A percentile compares a stretch with the other conserved stretches of the same genome.
phyloP scores from a whole-genome alignment of 2,797 vertebrate species.

The Argya squamiceps region DNA sequence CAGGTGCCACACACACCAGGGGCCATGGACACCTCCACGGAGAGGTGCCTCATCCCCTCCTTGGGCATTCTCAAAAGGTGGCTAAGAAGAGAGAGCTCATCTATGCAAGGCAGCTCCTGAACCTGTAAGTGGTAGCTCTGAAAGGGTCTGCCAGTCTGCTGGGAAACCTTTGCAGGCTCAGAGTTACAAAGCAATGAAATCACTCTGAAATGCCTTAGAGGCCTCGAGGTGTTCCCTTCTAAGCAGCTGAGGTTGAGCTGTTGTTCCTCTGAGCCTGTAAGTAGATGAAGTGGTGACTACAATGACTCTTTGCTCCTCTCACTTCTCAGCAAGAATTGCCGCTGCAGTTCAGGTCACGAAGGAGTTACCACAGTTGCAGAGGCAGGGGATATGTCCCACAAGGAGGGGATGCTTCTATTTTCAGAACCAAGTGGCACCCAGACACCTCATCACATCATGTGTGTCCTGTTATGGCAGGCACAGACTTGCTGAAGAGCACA shows the following conservation, averaged over 20 bases:
- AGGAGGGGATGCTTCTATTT: not conserved
- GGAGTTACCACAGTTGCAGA: not conserved
- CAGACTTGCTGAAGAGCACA: not conserved
- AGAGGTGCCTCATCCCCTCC: not conserved
- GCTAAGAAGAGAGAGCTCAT: not conserved
- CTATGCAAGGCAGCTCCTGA: not conserved
- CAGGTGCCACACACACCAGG: rapidly evolving
- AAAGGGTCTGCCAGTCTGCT: not conserved
- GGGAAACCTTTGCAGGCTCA: not conserved
- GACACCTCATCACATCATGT: not conserved
- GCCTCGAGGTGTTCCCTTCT: not conserved
- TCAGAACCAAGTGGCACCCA: not conserved
- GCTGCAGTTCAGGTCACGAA: not conserved
- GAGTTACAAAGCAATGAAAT: not conserved
- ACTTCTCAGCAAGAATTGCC: not conserved
- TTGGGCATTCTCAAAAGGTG: not conserved
- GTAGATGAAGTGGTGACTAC: not conserved
- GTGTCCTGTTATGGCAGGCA: not conserved
- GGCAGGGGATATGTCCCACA: not conserved
- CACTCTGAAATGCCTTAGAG: not conserved
- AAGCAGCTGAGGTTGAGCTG: not conserved
- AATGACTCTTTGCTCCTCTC: not conserved
- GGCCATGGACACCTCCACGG: no score
- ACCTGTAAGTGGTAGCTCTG: not conserved
- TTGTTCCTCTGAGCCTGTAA: not conserved